These are phyloP conservation scores for Gymnoscopelus microlampas DNA, from an alignment of 2,797 vertebrate genomes.

Conservation along the genomic window DNA sequence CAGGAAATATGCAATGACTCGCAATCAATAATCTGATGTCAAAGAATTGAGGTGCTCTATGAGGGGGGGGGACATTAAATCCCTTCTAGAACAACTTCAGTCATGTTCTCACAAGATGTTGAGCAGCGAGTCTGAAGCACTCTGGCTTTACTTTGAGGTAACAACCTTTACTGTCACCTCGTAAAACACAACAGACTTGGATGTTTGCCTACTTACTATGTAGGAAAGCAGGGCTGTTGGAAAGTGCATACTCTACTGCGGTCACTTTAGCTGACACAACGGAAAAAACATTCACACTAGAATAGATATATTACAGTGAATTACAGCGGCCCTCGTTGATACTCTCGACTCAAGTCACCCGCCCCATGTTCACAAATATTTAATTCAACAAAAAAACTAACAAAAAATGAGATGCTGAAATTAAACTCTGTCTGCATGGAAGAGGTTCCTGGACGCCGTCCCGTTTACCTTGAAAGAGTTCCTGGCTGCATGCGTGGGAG, in stretches of 20 bases:
- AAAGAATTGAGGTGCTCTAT: slow-evolving; percentile 12
- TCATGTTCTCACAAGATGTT: too few relatives aligned
- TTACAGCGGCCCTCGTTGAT: neutral
- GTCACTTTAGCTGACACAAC: neutral
- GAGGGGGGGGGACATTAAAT: too few relatives aligned
- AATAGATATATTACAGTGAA: neutral
- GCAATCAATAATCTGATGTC: slow-evolving; percentile 39
- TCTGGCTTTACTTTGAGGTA: neutral
- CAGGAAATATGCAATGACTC: slow-evolving; percentile 34
- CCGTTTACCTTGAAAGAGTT: slow-evolving; percentile 34
- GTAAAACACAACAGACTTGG: slow-evolving; percentile 1
- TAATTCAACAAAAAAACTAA: neutral
- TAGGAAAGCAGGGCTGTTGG: neutral
- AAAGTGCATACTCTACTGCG: neutral
- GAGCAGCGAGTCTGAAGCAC: too few relatives aligned
- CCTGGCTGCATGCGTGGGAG: slow-evolving; percentile 22
- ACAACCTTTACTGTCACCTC: neutral
- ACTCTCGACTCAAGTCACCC: slow-evolving; percentile 10
- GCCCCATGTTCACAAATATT: neutral
- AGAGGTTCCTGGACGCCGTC: neutral
- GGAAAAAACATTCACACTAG: neutral
- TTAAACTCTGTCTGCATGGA: slow-evolving; percentile 1
- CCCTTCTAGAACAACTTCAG: too few relatives aligned
- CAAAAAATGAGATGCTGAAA: neutral
- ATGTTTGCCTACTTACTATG: neutral